phyloP scores from a whole-genome alignment of 2,113 vertebrate species.

The Mesembrinibis cayennensis region DNA sequence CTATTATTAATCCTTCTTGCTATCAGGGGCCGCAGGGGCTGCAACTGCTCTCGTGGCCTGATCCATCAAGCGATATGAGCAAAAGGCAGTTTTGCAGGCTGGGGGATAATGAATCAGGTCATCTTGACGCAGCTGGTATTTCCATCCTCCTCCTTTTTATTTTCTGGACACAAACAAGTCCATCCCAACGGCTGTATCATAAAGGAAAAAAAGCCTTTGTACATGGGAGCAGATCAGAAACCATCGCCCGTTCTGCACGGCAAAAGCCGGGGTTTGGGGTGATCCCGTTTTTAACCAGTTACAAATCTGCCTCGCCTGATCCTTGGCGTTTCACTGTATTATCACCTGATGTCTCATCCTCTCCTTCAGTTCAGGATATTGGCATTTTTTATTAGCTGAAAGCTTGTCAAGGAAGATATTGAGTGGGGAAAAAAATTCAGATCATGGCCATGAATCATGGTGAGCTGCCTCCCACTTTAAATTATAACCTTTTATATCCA shows the following conservation, averaged over 20 bases:
- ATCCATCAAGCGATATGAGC: neutral
- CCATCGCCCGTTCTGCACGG: accelerated
- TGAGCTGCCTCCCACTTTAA: neutral
- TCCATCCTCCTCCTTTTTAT: neutral
- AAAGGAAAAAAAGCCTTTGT: too few species aligned
- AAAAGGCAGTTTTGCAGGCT: neutral
- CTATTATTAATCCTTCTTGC: neutral
- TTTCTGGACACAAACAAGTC: neutral
- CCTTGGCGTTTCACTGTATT: neutral
- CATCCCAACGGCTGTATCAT: neutral
- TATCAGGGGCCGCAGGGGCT: neutral
- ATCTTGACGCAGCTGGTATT: neutral
- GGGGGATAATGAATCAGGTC: neutral
- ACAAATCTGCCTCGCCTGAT: neutral
- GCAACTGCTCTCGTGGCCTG: neutral
- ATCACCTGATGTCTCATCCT: neutral
- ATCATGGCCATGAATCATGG: neutral
- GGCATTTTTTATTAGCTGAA: neutral
- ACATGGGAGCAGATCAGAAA: neutral
- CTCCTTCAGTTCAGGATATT: neutral
- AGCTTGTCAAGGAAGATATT: neutral
- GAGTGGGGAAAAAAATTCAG: neutral
- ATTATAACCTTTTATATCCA: neutral
- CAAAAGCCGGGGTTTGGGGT: neutral
- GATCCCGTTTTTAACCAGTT: neutral